Conservation (phyloP, 2,113 vertebrate species). For the Prochilodus magdalenae region DNA sequence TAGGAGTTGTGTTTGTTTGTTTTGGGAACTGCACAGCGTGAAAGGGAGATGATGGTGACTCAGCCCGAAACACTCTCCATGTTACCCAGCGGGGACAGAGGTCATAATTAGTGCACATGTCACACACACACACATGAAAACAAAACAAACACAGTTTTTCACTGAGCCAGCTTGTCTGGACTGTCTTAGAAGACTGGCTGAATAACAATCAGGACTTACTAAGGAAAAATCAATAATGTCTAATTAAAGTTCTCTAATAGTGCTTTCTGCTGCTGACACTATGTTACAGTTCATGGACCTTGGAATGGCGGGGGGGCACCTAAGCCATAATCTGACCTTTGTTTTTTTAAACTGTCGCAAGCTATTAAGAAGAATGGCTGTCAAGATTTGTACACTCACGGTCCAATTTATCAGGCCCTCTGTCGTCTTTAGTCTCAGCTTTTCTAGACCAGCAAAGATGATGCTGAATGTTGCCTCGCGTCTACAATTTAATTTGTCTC, state of each 20-base stretch:
- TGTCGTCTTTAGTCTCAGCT: too few relatives aligned
- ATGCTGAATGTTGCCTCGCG: too few relatives aligned
- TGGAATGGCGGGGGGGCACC: background rate
- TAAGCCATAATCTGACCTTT: background rate
- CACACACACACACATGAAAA: constrained; percentile 1
- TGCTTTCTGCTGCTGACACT: background rate
- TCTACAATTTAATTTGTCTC: too few relatives aligned
- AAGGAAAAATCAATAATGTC: constrained; percentile 35
- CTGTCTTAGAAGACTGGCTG: background rate
- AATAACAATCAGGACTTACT: constrained; percentile 16
- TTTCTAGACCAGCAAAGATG: too few relatives aligned
- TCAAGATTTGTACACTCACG: too few relatives aligned
- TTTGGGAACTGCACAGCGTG: constrained; percentile 6
- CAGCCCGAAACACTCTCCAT: constrained; percentile 33
- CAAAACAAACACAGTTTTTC: background rate
- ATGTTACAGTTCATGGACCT: background rate
- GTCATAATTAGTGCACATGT: constrained; percentile 50
- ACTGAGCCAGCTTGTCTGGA: background rate
- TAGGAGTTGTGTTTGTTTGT: background rate
- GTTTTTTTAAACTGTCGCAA: too few relatives aligned
- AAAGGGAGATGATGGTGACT: constrained; percentile 41
- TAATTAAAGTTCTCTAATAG: constrained; percentile 38
- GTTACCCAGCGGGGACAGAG: constrained; percentile 46
- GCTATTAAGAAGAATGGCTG: too few relatives aligned
- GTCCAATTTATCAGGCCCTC: too few relatives aligned